These are phyloP conservation scores for Troglohyphantes excavatus DNA, from an alignment of 2,888 invertebrate genomes.

Conservation along the genomic window DNA sequence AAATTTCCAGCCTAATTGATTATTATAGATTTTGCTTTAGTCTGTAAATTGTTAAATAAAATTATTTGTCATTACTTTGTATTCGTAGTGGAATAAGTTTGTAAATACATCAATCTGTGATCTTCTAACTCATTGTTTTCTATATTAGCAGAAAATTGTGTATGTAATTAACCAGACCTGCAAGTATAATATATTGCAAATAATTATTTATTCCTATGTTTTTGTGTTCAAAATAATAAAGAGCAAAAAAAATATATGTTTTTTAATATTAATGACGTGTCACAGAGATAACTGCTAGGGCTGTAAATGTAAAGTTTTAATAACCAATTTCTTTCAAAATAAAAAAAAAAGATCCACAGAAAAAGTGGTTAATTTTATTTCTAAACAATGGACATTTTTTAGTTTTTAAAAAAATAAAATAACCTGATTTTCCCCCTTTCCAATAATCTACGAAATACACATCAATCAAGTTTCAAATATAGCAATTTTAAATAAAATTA, in stretches of 20 bases:
- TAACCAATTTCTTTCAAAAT: conserved; percentile 44
- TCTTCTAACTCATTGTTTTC: conserved; percentile 42
- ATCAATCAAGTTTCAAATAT: too few relatives aligned
- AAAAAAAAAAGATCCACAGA: conserved; percentile 11
- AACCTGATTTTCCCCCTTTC: too few relatives aligned
- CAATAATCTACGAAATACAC: too few relatives aligned
- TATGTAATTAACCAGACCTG: conserved; percentile 22
- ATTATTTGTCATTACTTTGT: conserved; percentile 52
- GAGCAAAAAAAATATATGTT: background rate
- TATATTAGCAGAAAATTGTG: conserved; percentile 36
- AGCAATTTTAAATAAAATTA: too few relatives aligned
- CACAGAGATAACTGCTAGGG: conserved; percentile 4
- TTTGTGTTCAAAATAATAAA: conserved; percentile 9
- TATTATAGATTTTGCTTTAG: conserved; percentile 55
- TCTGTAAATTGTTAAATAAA: conserved; percentile 66
- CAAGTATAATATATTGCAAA: conserved; percentile 15
- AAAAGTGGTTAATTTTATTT: too few relatives aligned
- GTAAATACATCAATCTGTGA: conserved; percentile 51
- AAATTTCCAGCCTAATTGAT: conserved; percentile 41
- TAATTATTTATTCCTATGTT: conserved; percentile 32
- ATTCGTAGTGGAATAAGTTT: conserved; percentile 43
- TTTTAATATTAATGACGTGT: conserved; percentile 17
- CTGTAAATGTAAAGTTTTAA: conserved; percentile 41
- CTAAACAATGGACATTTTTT: too few relatives aligned
- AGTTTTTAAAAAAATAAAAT: too few relatives aligned